Base-by-base conservation (phyloP, 2,888 invertebrate species). In the Helicoverpa assulta region DNA sequence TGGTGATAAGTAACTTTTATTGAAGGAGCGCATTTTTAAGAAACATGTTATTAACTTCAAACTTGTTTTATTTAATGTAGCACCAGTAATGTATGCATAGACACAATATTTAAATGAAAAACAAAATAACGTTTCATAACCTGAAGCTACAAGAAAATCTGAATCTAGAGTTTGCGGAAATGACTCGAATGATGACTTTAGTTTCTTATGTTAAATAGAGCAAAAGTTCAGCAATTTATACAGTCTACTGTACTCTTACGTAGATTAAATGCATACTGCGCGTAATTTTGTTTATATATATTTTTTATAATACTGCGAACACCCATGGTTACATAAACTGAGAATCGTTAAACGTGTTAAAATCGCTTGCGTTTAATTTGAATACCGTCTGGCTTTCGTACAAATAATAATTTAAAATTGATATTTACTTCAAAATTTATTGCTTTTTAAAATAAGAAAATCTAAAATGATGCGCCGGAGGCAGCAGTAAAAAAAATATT, bases 401-500 rank as follows among this genome's bases (percentile, higher is more conserved):
- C 55, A 64, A 54, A 70, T 43, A 57, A 55, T 47, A 57, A 51
- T 77, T 68, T 75, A 40, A 76, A 72, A 77, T 67, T 66, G 43
- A 47, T 69, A 73, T 64, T 65, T 62, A 61, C 62, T 73, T 75
- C 70, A 53, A 68, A 72, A 74, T 61, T 33, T 63, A 78, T 80
- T 73, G 73, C 57, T 80, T 80, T 74, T 76, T 65, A 76, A 82
- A 84, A 78, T 80, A 71, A 64, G 29, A 66, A 77, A 76, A 80
- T 67, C 65, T 6, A 57, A 67, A 75, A 66, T 51, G 65, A 65
- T 67, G 70, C 80, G 72, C 59, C 52, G 58, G 63, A 67, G 64
- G 56, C 75, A 73, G 55, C 78, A 80, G 76, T 84, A 86, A 83
- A 78, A 75, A 75, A 76, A 76, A 80, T 73, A 80, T 82, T 76